Evolutionary conservation across 2,888 invertebrate genomes (phyloP).

Genomic region (Cataglyphis altisquamis): DNA sequence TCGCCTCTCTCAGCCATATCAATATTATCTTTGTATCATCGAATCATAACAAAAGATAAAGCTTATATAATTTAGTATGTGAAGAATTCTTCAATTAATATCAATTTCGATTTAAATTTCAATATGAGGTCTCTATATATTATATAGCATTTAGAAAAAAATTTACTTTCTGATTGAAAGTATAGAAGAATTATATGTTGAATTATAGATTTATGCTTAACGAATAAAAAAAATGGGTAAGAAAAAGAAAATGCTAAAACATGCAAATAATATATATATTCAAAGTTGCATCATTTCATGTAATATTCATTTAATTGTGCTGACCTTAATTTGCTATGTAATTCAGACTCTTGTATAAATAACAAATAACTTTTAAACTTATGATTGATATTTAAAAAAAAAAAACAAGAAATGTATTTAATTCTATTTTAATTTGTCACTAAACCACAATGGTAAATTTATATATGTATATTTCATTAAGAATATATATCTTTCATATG

Average conservation of each 20-base stretch:
- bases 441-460: conserved; percentile 45
- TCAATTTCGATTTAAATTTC: background rate
- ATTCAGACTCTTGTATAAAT: conserved; percentile 4
- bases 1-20: background rate
- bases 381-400: conserved; percentile 1
- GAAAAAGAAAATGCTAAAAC: conserved; percentile 11
- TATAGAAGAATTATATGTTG: background rate
- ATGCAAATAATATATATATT: conserved; percentile 2
- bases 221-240: background rate
- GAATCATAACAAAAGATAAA: conserved; percentile 26
- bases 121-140: background rate
- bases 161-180: background rate
- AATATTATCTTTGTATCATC: conserved; percentile 9
- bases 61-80: conserved; percentile 5
- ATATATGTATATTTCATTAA: conserved; percentile 35
- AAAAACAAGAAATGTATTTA: conserved; percentile 9
- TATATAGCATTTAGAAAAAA: background rate
- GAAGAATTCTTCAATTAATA: conserved; percentile 17
- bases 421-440: conserved; percentile 28
- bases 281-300: background rate
- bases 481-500: conserved; percentile 41
- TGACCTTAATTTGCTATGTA: background rate
- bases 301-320: background rate
- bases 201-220: background rate
- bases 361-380: conserved; percentile 14